Percentiles rank a stretch among this genome's conserved stretches.
phyloP scores from a whole-genome alignment of 2,113 vertebrate species.

The Nycticebus coucang region DNA sequence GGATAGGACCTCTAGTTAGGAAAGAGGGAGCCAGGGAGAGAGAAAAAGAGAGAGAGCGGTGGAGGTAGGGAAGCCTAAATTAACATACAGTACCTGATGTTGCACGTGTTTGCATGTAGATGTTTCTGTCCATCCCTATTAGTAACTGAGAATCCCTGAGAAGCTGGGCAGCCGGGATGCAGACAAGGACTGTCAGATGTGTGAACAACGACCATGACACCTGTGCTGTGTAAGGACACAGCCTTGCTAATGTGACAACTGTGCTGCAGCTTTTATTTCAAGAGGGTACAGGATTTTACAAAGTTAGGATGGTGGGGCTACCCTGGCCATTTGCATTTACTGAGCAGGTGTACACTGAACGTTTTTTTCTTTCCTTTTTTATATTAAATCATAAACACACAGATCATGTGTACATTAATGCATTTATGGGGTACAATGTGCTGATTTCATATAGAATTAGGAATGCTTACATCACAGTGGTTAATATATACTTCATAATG shows the following conservation, averaged over 20 bases:
- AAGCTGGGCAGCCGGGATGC: neutral
- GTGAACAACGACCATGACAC: too few relatives aligned
- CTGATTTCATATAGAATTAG: too few relatives aligned
- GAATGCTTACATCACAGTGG: too few relatives aligned
- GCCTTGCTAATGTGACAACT: fast-evolving
- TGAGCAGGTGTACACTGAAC: neutral
- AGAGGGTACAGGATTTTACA: neutral
- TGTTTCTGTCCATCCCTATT: neutral
- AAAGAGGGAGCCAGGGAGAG: neutral
- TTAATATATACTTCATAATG: too few relatives aligned
- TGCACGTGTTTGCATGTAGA: neutral
- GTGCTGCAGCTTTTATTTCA: neutral
- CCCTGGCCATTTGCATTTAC: neutral
- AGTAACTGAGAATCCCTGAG: neutral
- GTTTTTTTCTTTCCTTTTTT: neutral
- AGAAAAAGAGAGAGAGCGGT: too few relatives aligned
- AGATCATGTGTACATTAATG: too few relatives aligned
- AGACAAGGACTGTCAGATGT: neutral
- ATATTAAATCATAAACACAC: too few relatives aligned
- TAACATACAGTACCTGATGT: neutral
- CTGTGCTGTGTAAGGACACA: fast-evolving
- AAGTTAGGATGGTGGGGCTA: neutral
- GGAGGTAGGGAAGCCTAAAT: neutral
- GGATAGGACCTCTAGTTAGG: neutral
- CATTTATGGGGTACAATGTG: too few relatives aligned